Evolutionary conservation across 2,797 vertebrate genomes (phyloP).

Genomic region (Halcyon smyrnensis): DNA sequence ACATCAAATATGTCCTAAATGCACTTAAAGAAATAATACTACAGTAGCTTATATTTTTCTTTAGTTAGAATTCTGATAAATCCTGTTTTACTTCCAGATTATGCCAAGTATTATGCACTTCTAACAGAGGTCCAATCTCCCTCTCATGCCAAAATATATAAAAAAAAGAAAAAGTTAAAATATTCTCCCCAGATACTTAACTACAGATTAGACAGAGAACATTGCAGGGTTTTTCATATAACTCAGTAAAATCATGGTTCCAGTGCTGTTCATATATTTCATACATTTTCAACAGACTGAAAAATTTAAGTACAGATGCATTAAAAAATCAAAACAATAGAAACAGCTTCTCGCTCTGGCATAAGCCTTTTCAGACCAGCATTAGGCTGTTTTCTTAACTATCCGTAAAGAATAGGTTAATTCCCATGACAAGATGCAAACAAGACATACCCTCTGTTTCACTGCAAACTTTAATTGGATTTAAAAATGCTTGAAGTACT

Average conservation of each 20-base stretch:
- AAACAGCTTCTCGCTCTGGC: too few species aligned
- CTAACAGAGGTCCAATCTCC: constrained; percentile 8
- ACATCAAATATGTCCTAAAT: not conserved
- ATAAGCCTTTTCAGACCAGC: too few species aligned
- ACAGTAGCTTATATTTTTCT: not conserved
- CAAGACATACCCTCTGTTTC: not conserved
- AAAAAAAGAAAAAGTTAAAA: too few species aligned
- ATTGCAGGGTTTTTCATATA: too few species aligned
- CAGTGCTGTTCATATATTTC: too few species aligned
- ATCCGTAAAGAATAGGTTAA: not conserved
- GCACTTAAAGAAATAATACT: not conserved
- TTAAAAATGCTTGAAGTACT: not conserved
- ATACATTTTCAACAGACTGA: too few species aligned
- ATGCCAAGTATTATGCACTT: constrained; percentile 9
- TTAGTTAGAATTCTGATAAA: not conserved
- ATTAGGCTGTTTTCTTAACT: too few species aligned
- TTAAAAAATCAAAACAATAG: too few species aligned
- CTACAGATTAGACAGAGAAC: too few species aligned
- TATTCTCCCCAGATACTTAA: too few species aligned
- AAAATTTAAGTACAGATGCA: too few species aligned
- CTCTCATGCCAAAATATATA: not conserved
- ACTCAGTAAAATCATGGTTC: too few species aligned
- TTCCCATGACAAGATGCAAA: not conserved
- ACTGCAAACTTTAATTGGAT: not conserved
- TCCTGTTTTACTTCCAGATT: constrained; percentile 2